phyloP scores from a whole-genome alignment of 2,797 vertebrate genomes.

The Heterohyrax brucei region DNA sequence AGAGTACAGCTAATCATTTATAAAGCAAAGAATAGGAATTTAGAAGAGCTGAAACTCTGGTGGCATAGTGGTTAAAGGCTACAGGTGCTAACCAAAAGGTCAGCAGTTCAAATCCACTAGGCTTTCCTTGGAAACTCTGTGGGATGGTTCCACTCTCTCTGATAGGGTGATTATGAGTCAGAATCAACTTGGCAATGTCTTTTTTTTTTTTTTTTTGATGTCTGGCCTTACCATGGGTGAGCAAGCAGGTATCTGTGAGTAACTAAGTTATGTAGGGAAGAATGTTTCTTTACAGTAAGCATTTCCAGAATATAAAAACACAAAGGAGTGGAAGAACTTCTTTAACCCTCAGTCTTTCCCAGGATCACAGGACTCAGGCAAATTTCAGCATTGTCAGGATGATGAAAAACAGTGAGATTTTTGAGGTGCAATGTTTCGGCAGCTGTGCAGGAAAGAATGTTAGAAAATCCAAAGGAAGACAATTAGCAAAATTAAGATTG shows the following conservation, averaged over 20 bases:
- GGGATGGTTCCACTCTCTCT: too few relatives aligned
- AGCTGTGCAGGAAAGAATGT: background rate
- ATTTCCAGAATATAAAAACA: conserved; percentile 56
- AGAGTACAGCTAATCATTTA: background rate
- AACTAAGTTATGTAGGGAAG: conserved; percentile 38
- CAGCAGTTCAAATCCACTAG: too few relatives aligned
- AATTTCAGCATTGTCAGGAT: conserved; percentile 20
- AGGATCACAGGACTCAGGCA: background rate
- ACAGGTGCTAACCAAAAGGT: too few relatives aligned
- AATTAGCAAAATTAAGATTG: background rate
- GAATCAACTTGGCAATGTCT: too few relatives aligned
- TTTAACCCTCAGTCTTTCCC: conserved; percentile 27
- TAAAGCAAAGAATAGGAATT: background rate
- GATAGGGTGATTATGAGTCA: too few relatives aligned
- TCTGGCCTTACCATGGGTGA: background rate
- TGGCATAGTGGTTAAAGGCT: too few relatives aligned
- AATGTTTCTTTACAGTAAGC: conserved; percentile 3
- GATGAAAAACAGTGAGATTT: conserved; percentile 2
- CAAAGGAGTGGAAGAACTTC: conserved; percentile 11
- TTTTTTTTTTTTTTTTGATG: background rate
- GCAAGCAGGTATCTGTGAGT: background rate
- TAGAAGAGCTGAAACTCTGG: background rate
- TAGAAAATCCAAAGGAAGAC: conserved; percentile 17
- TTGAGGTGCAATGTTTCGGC: background rate
- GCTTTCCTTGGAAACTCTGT: too few relatives aligned